These are phyloP conservation scores for Macroteleia sp. DNA, from an alignment of 2,888 invertebrate species.

Conservation along the genomic window DNA sequence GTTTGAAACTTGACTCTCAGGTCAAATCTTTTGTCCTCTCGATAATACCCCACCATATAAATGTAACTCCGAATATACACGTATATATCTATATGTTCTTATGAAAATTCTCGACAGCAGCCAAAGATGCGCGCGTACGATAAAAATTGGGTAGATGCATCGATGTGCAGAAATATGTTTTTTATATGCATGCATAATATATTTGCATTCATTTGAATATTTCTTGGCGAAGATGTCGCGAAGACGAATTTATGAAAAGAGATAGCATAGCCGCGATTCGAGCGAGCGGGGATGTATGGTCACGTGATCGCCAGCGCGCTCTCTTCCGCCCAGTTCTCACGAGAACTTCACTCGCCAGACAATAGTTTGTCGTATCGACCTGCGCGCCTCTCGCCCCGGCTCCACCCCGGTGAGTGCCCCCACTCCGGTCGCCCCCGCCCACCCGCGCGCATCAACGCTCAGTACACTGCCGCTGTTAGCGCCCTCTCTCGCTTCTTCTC, in stretches of 20 bases:
- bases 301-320: slow-evolving; percentile 69
- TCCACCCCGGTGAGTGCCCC: slow-evolving; percentile 17
- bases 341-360: slow-evolving; percentile 77
- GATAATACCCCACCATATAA: slow-evolving; percentile 17
- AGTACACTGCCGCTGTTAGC: slow-evolving; percentile 7
- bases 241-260: slow-evolving; percentile 62
- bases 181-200: slow-evolving; percentile 54
- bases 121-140: slow-evolving; percentile 45
- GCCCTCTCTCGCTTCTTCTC: slow-evolving; percentile 34
- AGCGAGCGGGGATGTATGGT: slow-evolving; percentile 65
- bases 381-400: slow-evolving; percentile 66
- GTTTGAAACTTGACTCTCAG: slow-evolving; percentile 20
- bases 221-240: slow-evolving; percentile 55
- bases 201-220: slow-evolving; percentile 61
- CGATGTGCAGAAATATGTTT: slow-evolving; percentile 51
- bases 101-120: slow-evolving; percentile 51
- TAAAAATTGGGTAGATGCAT: slow-evolving; percentile 54
- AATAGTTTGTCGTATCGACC: slow-evolving; percentile 81
- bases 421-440: slow-evolving; percentile 5
- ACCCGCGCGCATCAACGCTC: slow-evolving; percentile 1
- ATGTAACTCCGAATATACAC: slow-evolving; percentile 15
- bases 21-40: slow-evolving; percentile 26
- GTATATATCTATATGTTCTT: slow-evolving; percentile 23
- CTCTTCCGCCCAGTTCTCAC: slow-evolving; percentile 74
- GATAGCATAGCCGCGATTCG: slow-evolving; percentile 63